Conservation (phyloP, 1,140 invertebrate genomes). For the Halesus radiatus region DNA sequence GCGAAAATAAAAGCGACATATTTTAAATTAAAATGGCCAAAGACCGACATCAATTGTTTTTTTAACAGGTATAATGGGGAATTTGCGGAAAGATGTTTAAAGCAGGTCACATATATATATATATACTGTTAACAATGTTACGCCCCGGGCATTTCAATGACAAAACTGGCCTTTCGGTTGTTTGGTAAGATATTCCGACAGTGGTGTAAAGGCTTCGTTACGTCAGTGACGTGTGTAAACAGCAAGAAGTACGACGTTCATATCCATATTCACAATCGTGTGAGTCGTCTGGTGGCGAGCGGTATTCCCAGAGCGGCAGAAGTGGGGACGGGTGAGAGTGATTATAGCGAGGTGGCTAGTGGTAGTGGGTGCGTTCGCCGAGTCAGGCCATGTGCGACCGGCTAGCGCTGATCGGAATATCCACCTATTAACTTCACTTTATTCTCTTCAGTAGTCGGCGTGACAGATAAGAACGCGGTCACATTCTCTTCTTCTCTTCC, state of each 20-base stretch:
- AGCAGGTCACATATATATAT: too few species aligned
- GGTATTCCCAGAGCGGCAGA: conserved; percentile 2
- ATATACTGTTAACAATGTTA: too few species aligned
- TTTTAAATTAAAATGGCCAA: too few species aligned
- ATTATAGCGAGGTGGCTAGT: too few species aligned
- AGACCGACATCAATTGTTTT: too few species aligned
- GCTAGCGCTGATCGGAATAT: not conserved
- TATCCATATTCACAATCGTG: not conserved
- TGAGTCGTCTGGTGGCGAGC: not conserved
- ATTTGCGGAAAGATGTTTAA: too few species aligned
- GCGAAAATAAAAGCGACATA: too few species aligned
- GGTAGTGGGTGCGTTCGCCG: not conserved
- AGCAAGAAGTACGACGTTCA: not conserved
- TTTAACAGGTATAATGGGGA: too few species aligned
- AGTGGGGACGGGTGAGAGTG: too few species aligned
- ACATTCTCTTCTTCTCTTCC: conserved; percentile 2
- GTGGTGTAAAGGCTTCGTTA: not conserved
- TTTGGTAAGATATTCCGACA: not conserved
- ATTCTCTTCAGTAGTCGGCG: not conserved
- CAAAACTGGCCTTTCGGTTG: not conserved
- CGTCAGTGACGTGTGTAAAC: conserved; percentile 11
- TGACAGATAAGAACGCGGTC: conserved; percentile 27
- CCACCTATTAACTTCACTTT: not conserved
- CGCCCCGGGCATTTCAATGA: too few species aligned
- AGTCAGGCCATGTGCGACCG: not conserved